Percentiles rank a stretch among this genome's conserved stretches.
Evolutionary conservation across 2,113 vertebrate genomes (phyloP).

Genomic region (Seriola aureovittata): DNA sequence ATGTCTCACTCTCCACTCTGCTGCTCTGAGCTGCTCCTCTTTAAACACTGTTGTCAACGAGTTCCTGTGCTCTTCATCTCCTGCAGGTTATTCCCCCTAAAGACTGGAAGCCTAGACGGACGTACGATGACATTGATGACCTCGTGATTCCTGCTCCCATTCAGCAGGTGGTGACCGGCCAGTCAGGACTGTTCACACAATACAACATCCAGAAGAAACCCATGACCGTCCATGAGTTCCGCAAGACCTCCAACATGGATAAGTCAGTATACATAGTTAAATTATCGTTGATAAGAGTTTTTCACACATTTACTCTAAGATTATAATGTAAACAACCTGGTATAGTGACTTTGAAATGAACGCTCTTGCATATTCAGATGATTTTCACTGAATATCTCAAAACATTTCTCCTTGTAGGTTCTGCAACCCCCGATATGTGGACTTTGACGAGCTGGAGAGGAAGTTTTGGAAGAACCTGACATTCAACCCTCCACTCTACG

Average conservation of each 20-base stretch:
- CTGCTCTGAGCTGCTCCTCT: not conserved
- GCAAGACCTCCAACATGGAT: conserved; percentile 93
- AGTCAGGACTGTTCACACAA: conserved; percentile 98
- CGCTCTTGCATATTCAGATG: not conserved
- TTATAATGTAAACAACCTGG: not conserved
- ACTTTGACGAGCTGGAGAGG: conserved; percentile 96
- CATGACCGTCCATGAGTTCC: conserved; percentile 95
- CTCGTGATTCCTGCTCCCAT: conserved; percentile 96
- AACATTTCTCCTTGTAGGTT: conserved; percentile 83
- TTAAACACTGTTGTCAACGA: not conserved
- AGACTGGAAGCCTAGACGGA: conserved; percentile 92
- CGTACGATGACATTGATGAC: conserved; percentile 95
- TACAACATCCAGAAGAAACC: conserved; percentile 99
- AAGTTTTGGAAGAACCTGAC: conserved; percentile 99
- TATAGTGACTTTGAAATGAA: not conserved
- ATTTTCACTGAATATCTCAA: not conserved
- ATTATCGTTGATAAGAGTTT: not conserved
- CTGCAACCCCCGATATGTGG: conserved; percentile 91
- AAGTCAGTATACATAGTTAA: conserved; percentile 85
- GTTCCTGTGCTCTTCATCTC: not conserved
- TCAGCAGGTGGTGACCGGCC: conserved; percentile 97
- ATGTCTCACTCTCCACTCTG: too few relatives aligned
- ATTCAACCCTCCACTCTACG: conserved; percentile 95
- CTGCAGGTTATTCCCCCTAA: conserved; percentile 94
- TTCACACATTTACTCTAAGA: not conserved